These are phyloP conservation scores for Triplophysa tibetana DNA, from an alignment of 2,113 vertebrate species.

Conservation along the genomic window DNA sequence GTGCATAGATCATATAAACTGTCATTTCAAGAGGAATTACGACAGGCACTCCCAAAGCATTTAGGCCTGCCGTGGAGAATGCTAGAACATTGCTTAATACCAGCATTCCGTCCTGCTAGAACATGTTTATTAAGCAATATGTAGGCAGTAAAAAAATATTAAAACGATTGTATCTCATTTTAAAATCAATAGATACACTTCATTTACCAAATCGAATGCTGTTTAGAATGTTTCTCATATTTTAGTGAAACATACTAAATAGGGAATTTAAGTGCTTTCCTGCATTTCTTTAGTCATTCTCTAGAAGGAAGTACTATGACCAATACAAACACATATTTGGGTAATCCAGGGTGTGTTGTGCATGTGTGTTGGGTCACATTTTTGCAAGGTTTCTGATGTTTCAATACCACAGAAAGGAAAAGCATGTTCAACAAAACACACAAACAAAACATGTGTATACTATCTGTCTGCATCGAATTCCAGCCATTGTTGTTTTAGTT, in stretches of 20 bases:
- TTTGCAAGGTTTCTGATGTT: neutral
- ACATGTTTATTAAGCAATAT: conserved; percentile 13
- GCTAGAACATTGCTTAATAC: conserved; percentile 16
- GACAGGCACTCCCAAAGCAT: neutral
- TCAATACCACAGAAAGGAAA: conserved; percentile 1
- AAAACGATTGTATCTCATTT: conserved; percentile 3
- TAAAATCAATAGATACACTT: neutral
- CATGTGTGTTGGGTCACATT: conserved; percentile 38
- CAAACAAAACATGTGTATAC: neutral
- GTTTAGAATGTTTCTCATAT: conserved; percentile 20
- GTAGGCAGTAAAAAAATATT: conserved; percentile 3
- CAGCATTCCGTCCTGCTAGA: neutral
- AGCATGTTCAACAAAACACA: neutral
- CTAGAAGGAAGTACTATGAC: conserved; percentile 43
- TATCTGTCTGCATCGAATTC: neutral
- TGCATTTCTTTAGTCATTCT: conserved; percentile 34
- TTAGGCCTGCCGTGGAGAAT: neutral
- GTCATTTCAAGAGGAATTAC: neutral
- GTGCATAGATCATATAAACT: conserved; percentile 33
- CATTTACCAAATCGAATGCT: neutral
- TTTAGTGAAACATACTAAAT: conserved; percentile 2
- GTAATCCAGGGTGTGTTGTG: conserved; percentile 46
- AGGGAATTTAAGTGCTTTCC: conserved; percentile 50
- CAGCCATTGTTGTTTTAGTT: neutral
- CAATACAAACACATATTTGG: conserved; percentile 32